Evolutionary conservation across 2,888 invertebrate species (phyloP), one percentile per base, ranked within the genome.

Genomic region (Drosophila prolongata): DNA sequence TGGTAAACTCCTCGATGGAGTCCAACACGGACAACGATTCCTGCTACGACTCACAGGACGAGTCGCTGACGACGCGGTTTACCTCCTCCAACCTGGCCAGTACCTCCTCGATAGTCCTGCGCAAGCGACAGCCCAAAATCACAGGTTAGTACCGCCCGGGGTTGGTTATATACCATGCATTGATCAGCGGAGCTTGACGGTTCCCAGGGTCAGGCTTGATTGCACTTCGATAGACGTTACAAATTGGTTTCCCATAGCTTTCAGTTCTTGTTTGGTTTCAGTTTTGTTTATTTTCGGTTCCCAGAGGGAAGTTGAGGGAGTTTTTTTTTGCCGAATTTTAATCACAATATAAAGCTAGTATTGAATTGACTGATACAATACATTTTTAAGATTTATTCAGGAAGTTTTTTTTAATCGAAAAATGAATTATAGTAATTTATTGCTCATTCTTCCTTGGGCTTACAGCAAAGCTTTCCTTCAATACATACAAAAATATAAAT

Each of bases 61-160:
- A 91, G 66, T 83, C 90, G 74, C 47, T 82, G 37, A 55, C 61
- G 13, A 71, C 79, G 49, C 70, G 75, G 13, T 87, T 89, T 56
- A 89, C 70, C 58, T 79, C 78, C 65, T 73, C 82, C 64, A 73
- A 75, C 64, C 68, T 87, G 65, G 68, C 69, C 38, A 60, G 75
- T 19, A 47, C 68, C 14, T 56, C 61, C 34, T 30, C 53, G 40
- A 54, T 40, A 44, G 61, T 54, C 54, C 73, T 81, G 37, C 90
- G 87, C 72, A 92, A 90, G 62, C 89, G 92, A 64, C 92, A 92
- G 72, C 91, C 87, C 5, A 92, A 92, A 90, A 92, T 92, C 79
- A 92, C 92, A 91, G 92, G 92, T 92, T 87, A 89, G 89, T 84
- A 47, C 13, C 34, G 35, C n/a, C 38, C 43, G 16, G 47, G 74